Percentiles rank a stretch among this genome's conserved stretches.
Conservation (phyloP, 37 sponge, comb jelly and placozoan genomes). For the Diacarnus erythraeanus region DNA sequence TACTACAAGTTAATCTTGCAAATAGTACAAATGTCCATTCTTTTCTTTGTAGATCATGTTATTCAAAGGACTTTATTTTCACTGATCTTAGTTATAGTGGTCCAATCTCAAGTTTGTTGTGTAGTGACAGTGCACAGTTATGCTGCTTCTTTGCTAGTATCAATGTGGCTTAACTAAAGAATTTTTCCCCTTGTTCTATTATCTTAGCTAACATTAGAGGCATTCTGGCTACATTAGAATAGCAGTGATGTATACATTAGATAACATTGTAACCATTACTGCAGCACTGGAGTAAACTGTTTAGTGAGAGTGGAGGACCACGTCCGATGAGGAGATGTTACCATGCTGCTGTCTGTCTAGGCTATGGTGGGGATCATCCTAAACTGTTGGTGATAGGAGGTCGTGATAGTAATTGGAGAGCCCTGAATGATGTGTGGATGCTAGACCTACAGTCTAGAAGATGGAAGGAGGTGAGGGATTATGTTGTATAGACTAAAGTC, state of each 20-base stretch:
- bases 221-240: not conserved
- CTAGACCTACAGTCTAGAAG: not conserved
- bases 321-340: not conserved
- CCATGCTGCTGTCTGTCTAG: conserved; percentile 2
- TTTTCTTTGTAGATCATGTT: too few species aligned
- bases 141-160: too few species aligned
- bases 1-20: too few species aligned
- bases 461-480: conserved; percentile 16
- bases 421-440: not conserved
- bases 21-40: too few species aligned
- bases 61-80: too few species aligned
- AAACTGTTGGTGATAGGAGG: not conserved
- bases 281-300: conserved; percentile 8
- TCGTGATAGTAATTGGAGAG: not conserved
- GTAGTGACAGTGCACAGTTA: too few species aligned
- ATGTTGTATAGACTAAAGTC: too few species aligned
- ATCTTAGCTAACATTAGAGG: too few species aligned
- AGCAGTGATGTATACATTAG: not conserved
- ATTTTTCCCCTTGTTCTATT: too few species aligned
- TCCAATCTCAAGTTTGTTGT: too few species aligned
- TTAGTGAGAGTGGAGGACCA: not conserved
- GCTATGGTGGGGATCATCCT: conserved; percentile 1
- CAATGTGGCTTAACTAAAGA: too few species aligned
- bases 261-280: not conserved
- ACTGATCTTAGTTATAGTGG: too few species aligned